phyloP scores from a whole-genome alignment of 1,140 invertebrate species.

The Mesaphorura yosii region DNA sequence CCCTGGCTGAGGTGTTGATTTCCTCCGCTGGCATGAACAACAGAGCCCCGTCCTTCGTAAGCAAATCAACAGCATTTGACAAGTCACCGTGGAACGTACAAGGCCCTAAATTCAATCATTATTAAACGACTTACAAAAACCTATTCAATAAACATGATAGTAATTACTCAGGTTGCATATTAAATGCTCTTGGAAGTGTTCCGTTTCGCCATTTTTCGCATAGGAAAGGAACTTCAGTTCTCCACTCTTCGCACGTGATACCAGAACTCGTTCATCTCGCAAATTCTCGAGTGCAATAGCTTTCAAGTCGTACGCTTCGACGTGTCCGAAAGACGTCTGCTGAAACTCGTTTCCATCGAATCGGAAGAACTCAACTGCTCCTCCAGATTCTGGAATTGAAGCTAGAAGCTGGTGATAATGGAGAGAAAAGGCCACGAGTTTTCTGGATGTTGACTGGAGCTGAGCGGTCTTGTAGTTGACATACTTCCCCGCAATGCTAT shows the following conservation, averaged over 20 bases:
- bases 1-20: neutral
- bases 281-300: constrained; percentile 5
- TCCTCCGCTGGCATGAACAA: constrained; percentile 5
- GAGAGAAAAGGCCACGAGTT: constrained; percentile 12
- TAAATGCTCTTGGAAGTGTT: too few relatives aligned
- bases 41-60: constrained; percentile 3
- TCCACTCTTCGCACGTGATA: neutral
- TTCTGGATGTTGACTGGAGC: neutral
- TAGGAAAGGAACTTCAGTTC: too few relatives aligned
- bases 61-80: constrained; percentile 6
- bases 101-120: neutral
- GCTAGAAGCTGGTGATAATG: constrained; percentile 13
- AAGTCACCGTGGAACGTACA: neutral
- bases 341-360: constrained; percentile 6
- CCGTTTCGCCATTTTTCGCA: too few relatives aligned
- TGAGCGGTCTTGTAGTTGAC: neutral
- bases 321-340: too few relatives aligned
- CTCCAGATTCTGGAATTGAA: neutral
- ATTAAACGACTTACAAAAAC: too few relatives aligned
- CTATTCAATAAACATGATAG: neutral
- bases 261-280: constrained; percentile 10
- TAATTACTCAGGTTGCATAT: too few relatives aligned
- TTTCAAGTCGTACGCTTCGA: neutral
- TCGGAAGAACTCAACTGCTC: constrained; percentile 9
- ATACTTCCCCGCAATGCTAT: neutral